Percentiles rank a stretch among this genome's conserved stretches.
Conservation (phyloP, 1,140 invertebrate genomes). For the Micrasema longulum region DNA sequence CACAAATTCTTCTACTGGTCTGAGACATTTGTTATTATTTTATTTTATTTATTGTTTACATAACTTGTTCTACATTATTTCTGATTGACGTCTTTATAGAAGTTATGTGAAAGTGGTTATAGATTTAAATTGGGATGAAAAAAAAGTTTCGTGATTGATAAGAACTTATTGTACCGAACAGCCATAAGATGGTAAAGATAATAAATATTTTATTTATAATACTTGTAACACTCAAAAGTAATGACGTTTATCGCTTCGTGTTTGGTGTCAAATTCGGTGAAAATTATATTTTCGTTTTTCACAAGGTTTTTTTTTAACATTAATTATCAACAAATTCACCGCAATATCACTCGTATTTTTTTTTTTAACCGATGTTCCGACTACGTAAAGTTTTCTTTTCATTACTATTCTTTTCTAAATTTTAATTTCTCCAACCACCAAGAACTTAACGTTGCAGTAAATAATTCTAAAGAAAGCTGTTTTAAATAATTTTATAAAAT, state of each 20-base stretch:
- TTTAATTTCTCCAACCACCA: background rate
- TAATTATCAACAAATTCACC: background rate
- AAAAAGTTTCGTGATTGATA: no score
- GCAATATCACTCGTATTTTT: background rate
- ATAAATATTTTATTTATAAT: no score
- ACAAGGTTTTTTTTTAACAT: background rate
- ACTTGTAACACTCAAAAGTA: constrained; percentile 22
- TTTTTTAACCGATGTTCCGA: background rate
- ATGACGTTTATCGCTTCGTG: constrained; percentile 37
- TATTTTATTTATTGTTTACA: no score
- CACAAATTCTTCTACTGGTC: no score
- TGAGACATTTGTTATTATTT: no score
- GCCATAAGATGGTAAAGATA: no score
- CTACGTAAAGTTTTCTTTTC: background rate
- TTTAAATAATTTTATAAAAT: constrained; percentile 18
- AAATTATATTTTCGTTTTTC: constrained; percentile 9
- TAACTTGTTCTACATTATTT: no score
- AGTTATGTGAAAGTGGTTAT: no score
- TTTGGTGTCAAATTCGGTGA: constrained; percentile 25
- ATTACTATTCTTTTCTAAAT: background rate
- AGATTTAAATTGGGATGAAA: no score
- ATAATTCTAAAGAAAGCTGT: constrained; percentile 5
- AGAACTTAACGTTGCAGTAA: background rate
- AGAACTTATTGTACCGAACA: no score
- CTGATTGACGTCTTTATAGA: no score